Evolutionary conservation across 1,140 invertebrate genomes (phyloP).

Genomic region (Hyposmocoma kahamanoa): DNA sequence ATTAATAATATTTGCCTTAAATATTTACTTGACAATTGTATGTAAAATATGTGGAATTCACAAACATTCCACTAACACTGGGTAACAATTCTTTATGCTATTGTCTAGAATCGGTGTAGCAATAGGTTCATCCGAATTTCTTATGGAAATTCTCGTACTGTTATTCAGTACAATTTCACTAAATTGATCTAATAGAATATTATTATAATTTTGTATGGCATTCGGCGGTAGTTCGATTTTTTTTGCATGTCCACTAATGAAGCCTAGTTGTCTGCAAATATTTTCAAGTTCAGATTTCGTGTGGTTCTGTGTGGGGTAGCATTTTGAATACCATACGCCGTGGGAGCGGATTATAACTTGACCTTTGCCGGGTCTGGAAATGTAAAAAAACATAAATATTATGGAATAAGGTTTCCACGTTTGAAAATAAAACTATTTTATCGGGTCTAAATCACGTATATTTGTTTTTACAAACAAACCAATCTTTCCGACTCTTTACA

Average conservation of each 20-base stretch:
- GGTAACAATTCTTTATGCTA: slow-evolving; percentile 40
- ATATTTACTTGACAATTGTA: no score
- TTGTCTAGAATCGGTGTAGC: slow-evolving; percentile 35
- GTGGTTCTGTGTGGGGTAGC: slow-evolving; percentile 40
- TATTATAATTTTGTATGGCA: slow-evolving; percentile 24
- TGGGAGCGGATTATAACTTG: slow-evolving; percentile 48
- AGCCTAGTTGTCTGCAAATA: slow-evolving; percentile 52
- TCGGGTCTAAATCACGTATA: no score
- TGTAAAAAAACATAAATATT: no score
- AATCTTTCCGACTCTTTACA: no score
- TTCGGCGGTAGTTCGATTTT: slow-evolving; percentile 27
- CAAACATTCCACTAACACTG: slow-evolving; percentile 59
- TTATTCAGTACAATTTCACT: slow-evolving; percentile 49
- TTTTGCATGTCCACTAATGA: slow-evolving; percentile 54
- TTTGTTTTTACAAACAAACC: no score
- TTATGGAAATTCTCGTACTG: slow-evolving; percentile 46
- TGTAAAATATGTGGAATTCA: no score
- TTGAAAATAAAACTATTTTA: no score
- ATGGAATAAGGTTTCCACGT: no score
- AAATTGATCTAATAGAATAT: slow-evolving; percentile 41
- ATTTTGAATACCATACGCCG: slow-evolving; percentile 58
- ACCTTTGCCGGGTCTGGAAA: slow-evolving; percentile 50
- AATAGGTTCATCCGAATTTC: slow-evolving; percentile 45
- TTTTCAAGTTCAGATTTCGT: slow-evolving; percentile 51
- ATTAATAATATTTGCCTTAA: no score